phyloP scores from a whole-genome alignment of 2,797 vertebrate species.

The Thaleichthys pacificus region DNA sequence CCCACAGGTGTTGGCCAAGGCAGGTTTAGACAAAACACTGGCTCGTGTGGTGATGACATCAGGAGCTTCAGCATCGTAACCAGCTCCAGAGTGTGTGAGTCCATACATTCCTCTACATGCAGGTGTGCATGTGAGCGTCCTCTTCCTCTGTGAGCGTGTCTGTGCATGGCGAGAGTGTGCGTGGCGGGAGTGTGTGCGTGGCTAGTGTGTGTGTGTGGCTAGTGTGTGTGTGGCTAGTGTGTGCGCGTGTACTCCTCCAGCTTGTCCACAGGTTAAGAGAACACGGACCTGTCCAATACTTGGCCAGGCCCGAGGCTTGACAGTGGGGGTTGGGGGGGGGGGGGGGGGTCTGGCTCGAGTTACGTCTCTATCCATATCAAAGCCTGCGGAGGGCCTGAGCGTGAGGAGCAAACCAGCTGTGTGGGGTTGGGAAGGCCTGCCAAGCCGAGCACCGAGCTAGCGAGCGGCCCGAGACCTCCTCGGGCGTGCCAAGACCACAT shows the following conservation, averaged over 20 bases:
- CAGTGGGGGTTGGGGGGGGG: neutral
- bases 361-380: conserved; percentile 69
- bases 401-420: conserved; percentile 60
- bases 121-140: neutral
- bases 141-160: neutral
- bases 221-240: neutral
- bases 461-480: conserved; percentile 39
- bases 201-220: neutral
- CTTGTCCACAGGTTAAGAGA: neutral
- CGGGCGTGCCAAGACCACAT: conserved; percentile 62
- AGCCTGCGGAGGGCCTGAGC: conserved; percentile 61
- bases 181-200: neutral
- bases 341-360: conserved; percentile 34
- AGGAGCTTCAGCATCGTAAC: too few species aligned
- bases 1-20: neutral
- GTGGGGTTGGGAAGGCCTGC: conserved; percentile 46
- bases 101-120: neutral
- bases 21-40: conserved; percentile 2
- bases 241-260: conserved; percentile 1
- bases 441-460: conserved; percentile 50
- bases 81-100: too few species aligned
- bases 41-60: neutral
- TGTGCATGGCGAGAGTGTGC: neutral
- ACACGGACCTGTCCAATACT: conserved; percentile 12
- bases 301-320: neutral